Percentiles rank a stretch among this genome's conserved stretches.
Conservation (phyloP, 2,797 vertebrate species). For the Myoxocephalus aenaeus region DNA sequence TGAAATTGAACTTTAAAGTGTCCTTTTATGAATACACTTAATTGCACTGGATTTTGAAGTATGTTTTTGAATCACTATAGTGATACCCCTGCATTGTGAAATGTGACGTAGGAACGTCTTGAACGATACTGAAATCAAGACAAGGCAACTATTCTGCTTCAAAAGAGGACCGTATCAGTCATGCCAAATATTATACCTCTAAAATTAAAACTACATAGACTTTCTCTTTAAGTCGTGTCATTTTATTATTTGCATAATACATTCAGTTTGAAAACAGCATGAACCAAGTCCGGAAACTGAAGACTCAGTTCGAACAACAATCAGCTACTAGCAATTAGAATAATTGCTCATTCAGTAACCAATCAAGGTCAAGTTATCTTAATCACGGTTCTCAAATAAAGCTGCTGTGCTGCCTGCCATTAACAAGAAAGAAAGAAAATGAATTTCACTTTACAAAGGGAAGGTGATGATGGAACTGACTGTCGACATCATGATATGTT, state of each 20-base stretch:
- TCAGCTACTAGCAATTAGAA: constrained; percentile 36
- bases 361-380: constrained; percentile 32
- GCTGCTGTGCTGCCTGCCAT: constrained; percentile 44
- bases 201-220: constrained; percentile 12
- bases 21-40: neutral
- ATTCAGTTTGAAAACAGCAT: constrained; percentile 83
- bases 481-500: constrained; percentile 52
- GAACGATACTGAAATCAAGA: neutral
- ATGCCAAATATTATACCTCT: neutral
- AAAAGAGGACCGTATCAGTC: neutral
- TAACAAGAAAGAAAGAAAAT: constrained; percentile 27
- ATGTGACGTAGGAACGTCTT: neutral
- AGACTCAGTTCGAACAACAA: constrained; percentile 51
- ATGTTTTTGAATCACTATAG: neutral
- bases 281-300: constrained; percentile 71
- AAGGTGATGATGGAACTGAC: constrained; percentile 51
- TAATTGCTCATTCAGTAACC: constrained; percentile 39
- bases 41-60: neutral
- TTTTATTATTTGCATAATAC: constrained; percentile 84
- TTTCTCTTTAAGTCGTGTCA: constrained; percentile 51
- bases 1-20: neutral
- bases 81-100: neutral
- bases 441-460: constrained; percentile 50
- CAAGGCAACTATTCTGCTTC: neutral
- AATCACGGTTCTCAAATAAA: constrained; percentile 30